Evolutionary conservation across 2,797 vertebrate genomes (phyloP).

Genomic region (Lophura swinhoii): DNA sequence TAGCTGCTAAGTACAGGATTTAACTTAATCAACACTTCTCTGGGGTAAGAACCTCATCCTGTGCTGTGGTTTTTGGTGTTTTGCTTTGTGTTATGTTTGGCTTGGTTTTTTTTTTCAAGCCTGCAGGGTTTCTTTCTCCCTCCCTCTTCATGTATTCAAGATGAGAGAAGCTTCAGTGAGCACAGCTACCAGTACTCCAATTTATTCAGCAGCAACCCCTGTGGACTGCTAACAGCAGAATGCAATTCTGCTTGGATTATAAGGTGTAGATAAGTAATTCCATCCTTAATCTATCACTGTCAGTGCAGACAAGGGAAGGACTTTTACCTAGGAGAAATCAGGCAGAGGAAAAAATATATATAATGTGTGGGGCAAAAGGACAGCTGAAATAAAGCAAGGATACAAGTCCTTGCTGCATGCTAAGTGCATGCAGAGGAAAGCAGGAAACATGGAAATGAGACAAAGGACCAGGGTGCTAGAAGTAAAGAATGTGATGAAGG

Average conservation of each 20-base stretch:
- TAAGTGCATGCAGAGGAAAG: neutral
- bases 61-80: neutral
- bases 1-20: neutral
- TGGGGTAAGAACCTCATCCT: neutral
- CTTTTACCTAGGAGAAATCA: slow-evolving; percentile 16
- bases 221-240: slow-evolving; percentile 36
- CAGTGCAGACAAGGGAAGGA: neutral
- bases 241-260: slow-evolving; percentile 33
- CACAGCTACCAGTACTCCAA: slow-evolving; percentile 50
- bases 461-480: neutral
- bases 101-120: neutral
- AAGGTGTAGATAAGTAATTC: slow-evolving; percentile 37
- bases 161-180: slow-evolving; percentile 42
- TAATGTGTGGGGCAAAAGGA: neutral
- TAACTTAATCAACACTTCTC: slow-evolving; percentile 5
- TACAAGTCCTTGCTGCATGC: neutral
- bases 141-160: neutral
- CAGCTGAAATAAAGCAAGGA: neutral
- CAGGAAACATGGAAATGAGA: neutral
- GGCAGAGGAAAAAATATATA: neutral
- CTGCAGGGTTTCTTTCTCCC: neutral
- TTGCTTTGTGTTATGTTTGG: neutral
- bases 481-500: neutral
- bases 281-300: slow-evolving; percentile 46
- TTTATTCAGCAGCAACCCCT: slow-evolving; percentile 57